A percentile compares a stretch with the other conserved stretches of the same genome.
These are phyloP conservation scores for Philaenus spumarius DNA, from an alignment of 1,140 invertebrate species.

Conservation along the genomic window DNA sequence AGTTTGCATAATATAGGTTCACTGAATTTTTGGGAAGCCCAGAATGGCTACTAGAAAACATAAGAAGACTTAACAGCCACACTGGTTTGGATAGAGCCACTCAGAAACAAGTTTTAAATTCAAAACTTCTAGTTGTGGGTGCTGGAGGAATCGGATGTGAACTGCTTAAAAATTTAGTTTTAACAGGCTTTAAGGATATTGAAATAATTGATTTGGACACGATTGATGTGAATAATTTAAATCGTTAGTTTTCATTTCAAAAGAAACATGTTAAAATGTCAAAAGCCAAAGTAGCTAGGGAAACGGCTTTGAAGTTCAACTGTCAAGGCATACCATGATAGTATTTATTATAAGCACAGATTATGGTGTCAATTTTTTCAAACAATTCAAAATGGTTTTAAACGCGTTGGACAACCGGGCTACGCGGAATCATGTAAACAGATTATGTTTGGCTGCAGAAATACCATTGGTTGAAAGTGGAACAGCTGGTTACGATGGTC, in stretches of 20 bases:
- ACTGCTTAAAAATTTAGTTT: too few relatives aligned
- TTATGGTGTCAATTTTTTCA: conserved; percentile 88
- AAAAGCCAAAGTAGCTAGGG: conserved; percentile 81
- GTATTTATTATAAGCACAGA: conserved; percentile 85
- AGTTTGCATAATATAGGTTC: too few relatives aligned
- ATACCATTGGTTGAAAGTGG: conserved; percentile 94
- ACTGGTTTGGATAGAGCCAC: too few relatives aligned
- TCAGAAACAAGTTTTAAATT: too few relatives aligned
- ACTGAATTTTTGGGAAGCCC: too few relatives aligned
- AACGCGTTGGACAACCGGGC: conserved; percentile 97
- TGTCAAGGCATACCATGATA: conserved; percentile 89
- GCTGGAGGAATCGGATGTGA: too few relatives aligned
- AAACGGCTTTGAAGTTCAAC: conserved; percentile 84
- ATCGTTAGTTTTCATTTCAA: conserved; percentile 96
- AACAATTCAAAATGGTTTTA: too few relatives aligned
- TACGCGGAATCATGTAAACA: conserved; percentile 96
- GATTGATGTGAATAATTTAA: conserved; percentile 99
- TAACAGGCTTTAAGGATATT: too few relatives aligned
- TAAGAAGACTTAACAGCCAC: too few relatives aligned
- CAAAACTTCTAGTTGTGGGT: too few relatives aligned
- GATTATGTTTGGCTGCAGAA: conserved; percentile 94
- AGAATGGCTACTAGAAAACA: too few relatives aligned
- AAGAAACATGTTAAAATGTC: conserved; percentile 97
- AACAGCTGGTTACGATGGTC: conserved; percentile 94
- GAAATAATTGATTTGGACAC: conserved; percentile 90